phyloP scores from a whole-genome alignment of 2,888 invertebrate genomes.

The Phymatocera aterrima region DNA sequence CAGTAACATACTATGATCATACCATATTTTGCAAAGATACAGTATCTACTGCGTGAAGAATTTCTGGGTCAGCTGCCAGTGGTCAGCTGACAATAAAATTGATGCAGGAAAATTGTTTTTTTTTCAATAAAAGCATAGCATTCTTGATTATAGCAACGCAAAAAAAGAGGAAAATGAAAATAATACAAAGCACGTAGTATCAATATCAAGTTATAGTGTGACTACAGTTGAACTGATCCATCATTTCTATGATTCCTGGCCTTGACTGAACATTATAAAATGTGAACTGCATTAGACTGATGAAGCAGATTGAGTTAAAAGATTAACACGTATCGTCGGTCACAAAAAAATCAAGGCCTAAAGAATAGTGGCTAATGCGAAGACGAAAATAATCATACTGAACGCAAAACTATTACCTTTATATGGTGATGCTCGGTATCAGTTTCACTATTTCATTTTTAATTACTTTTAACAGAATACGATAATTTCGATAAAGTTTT shows the following conservation, averaged over 20 bases:
- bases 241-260: background rate
- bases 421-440: background rate
- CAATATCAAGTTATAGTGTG: constrained; percentile 2
- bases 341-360: background rate
- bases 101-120: background rate
- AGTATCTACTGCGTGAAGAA: background rate
- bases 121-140: background rate
- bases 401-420: background rate
- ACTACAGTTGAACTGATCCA: background rate
- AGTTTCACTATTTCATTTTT: background rate
- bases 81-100: background rate
- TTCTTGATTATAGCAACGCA: constrained; percentile 9
- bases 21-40: background rate
- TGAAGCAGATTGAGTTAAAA: constrained; percentile 13
- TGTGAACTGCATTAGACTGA: background rate
- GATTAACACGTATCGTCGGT: background rate
- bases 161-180: too few species aligned
- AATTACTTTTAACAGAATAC: background rate
- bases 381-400: background rate
- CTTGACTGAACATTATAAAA: constrained; percentile 30
- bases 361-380: background rate
- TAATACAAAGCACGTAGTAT: background rate
- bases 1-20: background rate
- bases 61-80: background rate
- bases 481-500: background rate